phyloP scores from a whole-genome alignment of 2,797 vertebrate genomes.

The Enteromius unitaeniatus region DNA sequence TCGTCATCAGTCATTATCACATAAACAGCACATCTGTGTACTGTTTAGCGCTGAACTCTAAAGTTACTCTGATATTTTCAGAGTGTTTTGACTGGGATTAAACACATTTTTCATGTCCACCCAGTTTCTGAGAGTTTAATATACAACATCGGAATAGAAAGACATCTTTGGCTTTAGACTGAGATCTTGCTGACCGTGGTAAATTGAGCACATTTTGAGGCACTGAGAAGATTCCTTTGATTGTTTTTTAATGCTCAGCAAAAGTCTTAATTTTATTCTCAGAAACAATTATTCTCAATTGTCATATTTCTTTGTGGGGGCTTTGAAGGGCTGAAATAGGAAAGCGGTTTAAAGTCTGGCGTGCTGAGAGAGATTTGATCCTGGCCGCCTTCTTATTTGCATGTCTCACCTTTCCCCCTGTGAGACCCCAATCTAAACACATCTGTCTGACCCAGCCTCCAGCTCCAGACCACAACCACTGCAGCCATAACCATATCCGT shows the following conservation, averaged over 20 bases:
- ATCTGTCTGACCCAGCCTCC: slow-evolving; percentile 41
- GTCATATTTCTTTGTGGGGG: neutral
- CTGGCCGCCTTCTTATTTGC: slow-evolving; percentile 74
- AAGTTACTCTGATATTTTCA: neutral
- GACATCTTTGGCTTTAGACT: neutral
- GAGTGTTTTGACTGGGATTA: neutral
- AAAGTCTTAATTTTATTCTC: neutral
- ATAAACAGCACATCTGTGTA: neutral
- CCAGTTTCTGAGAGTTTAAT: neutral
- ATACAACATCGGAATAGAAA: neutral
- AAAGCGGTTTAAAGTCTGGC: neutral
- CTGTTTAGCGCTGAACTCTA: neutral
- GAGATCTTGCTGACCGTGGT: neutral
- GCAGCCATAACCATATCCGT: neutral
- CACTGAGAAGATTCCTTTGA: neutral
- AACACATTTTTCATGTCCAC: neutral
- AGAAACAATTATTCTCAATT: neutral
- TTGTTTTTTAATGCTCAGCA: neutral
- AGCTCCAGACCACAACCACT: slow-evolving; percentile 40
- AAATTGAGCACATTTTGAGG: neutral
- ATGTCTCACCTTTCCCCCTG: slow-evolving; percentile 77
- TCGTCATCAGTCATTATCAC: slow-evolving; percentile 11
- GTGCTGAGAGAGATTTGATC: slow-evolving; percentile 63
- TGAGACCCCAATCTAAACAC: slow-evolving; percentile 77
- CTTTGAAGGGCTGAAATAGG: neutral